Conservation (phyloP, 2,113 vertebrate species). For the Willisornis vidua region DNA sequence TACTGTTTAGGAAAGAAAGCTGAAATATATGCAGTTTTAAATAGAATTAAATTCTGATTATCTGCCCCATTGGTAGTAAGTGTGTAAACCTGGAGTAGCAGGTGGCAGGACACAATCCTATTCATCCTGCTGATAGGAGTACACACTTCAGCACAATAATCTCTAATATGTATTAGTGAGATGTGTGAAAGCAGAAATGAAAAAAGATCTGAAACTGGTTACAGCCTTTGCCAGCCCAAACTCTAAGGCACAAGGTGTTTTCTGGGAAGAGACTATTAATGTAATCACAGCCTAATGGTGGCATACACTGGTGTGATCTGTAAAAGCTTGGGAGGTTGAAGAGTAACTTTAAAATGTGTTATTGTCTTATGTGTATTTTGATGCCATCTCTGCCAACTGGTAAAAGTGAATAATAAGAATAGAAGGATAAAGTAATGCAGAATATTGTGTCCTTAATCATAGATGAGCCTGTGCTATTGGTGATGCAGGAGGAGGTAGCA, state of each 20-base stretch:
- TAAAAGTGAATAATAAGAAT: neutral
- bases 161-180: neutral
- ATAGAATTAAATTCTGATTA: neutral
- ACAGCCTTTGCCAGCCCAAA: neutral
- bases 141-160: neutral
- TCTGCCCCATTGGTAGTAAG: neutral
- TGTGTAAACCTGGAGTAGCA: neutral
- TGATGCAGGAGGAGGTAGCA: neutral
- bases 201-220: neutral
- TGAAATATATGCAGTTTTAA: neutral
- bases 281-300: neutral
- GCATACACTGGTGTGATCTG: neutral
- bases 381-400: neutral
- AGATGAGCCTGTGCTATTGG: neutral
- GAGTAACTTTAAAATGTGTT: neutral
- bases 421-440: neutral
- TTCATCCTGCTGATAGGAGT: neutral
- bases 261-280: neutral
- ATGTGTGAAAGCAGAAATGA: neutral
- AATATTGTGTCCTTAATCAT: neutral
- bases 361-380: neutral
- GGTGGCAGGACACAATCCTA: rapidly evolving
- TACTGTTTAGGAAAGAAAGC: neutral
- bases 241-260: neutral
- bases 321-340: neutral